Evolutionary conservation across 2,888 invertebrate species (phyloP).

Genomic region (Antheraea yamamai): DNA sequence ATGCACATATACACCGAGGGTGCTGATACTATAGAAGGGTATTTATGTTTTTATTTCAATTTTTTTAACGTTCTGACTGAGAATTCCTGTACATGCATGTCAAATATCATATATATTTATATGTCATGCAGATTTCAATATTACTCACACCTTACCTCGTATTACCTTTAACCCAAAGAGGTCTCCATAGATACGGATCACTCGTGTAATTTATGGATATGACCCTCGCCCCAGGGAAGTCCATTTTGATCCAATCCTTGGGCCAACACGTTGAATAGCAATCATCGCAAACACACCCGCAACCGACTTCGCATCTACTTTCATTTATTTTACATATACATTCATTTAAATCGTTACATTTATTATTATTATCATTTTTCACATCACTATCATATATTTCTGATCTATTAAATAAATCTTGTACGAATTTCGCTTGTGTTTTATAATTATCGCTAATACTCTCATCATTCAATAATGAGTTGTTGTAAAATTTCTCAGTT

Average conservation of each 20-base stretch:
- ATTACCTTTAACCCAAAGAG: conserved; percentile 86
- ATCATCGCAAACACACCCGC: conserved; percentile 69
- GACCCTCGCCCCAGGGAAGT: conserved; percentile 89
- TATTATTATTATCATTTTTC: conserved; percentile 1
- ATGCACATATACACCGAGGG: too few species aligned
- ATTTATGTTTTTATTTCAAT: too few species aligned
- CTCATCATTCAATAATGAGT: conserved; percentile 44
- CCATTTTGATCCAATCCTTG: conserved; percentile 90
- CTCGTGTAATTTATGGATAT: conserved; percentile 92
- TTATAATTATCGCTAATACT: conserved; percentile 61
- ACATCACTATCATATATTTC: conserved; percentile 25
- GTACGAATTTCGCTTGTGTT: conserved; percentile 66
- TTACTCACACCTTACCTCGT: conserved; percentile 73
- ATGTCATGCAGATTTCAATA: too few species aligned
- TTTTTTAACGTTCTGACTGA: too few species aligned
- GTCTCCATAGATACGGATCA: conserved; percentile 89
- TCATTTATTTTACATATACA: conserved; percentile 25
- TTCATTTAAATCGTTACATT: conserved; percentile 13
- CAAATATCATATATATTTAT: too few species aligned
- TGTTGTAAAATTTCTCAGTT: conserved; percentile 69
- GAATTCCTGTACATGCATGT: too few species aligned
- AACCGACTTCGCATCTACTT: conserved; percentile 56
- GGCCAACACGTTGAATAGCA: conserved; percentile 90
- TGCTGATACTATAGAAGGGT: too few species aligned
- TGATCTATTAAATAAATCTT: conserved; percentile 58